Evolutionary conservation across 1,140 invertebrate species (phyloP), one percentile per base, ranked within the genome.

Genomic region (Heliconius eleuchia): DNA sequence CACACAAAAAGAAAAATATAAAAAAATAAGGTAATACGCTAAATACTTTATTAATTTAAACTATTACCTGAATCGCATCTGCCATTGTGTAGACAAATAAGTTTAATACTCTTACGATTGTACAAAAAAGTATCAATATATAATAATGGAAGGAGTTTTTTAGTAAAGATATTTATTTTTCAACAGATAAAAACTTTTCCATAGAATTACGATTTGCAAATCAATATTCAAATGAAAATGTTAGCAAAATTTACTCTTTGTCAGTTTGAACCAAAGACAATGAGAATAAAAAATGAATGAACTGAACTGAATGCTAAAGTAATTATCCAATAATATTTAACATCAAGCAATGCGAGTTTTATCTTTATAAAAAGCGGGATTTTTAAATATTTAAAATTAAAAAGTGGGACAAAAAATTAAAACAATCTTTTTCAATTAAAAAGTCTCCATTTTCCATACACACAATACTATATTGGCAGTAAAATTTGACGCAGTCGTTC

Each of bases 1-100:
- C 5, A 66, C 1, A 95, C 60, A 70, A 76, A 78, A 19, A 37
- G 52, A 42, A 55, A 34, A 71, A 70, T 71, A 27, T 57, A 74
- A 77, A 76, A 34, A 77, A 46, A 3, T 39, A 42, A 37, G 23
- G 19, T 34, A 72, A 39, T 72, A 66, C 27, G 1, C 23, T 13
- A 66, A 66, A 30, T 66, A 30, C 3, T 60, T 4, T 30, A 30
- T 60, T 19, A 23, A 11, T 16, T 30, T 66, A 66, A 72, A 30
- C 16, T n/a, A 52, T 50, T 71, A 77, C 55, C 55, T 79, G 55
- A 46, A 70, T 42, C 55, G 46, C 13, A 30, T 73, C 55, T 74
- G 77, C 57, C 70, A 78, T 60, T 23, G 23, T 71, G 71, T 66
- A 66, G 23, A 16, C 11, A 11, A 66, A 66, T 27, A 30, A 66